Base-by-base conservation (phyloP, 2,888 invertebrate genomes). In the Calephelis perditalis region DNA sequence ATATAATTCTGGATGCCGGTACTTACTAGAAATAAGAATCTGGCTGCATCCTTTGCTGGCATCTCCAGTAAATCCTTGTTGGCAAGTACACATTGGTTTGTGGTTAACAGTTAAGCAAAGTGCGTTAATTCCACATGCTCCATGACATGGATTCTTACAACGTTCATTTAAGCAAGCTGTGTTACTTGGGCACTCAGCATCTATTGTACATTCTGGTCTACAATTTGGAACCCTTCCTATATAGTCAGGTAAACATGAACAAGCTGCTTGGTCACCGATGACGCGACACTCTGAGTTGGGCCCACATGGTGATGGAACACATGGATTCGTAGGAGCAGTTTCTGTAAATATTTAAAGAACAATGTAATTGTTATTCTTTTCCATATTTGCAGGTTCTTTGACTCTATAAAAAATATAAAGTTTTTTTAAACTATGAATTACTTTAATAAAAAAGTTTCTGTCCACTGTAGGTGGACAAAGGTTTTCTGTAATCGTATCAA, bases 181-280 rank as follows among this genome's bases (percentile, higher is more conserved):
- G 75, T 95, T 95, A 71, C 94, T 94, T 2, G 96, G 93, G 75
- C 97, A 97, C 81, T 97, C 97, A 8, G 95, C 93, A 73, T 95
- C 93, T 66, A 94, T 94, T 5, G 94, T 94, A 76, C 96, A 96
- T 82, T 96, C 96, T 0, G 97, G 96, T 72, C 96, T 92, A 75
- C 97, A 97, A 74, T 96, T 96, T 40, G 96, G 96, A 58, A 97
- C 95, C 69, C 96, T 93, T 64, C 97, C 97, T 57, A 96, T 92
- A 76, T 94, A 96, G 75, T 96, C 95, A 37, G 93, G 91, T 68
- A 95, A 85, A 80, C 96, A 97, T 56, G 96, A 96, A 77, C 96
- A 96, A 57, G 96, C 96, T n/a, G 96, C 94, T 82, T 96, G 95
- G 63, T 94, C 93, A 61, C 95, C 95, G 67, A 96, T 94, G 56